Percentiles rank a stretch among this genome's conserved stretches.
Conservation (phyloP, 2,888 invertebrate genomes). For the Pardosa pseudoannulata region DNA sequence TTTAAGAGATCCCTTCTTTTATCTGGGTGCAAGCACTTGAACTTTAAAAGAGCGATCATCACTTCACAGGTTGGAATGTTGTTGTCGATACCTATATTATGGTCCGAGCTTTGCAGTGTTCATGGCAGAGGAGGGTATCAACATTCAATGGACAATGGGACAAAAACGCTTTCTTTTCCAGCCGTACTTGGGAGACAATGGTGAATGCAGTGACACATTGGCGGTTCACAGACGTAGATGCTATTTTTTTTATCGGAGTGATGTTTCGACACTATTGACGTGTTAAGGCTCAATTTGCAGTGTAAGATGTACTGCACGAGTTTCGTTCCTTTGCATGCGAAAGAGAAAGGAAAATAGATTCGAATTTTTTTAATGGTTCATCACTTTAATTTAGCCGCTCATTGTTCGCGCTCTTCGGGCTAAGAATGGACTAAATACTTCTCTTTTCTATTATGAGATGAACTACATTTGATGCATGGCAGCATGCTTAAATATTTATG, state of each 20-base stretch:
- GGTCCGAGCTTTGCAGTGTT: too few species aligned
- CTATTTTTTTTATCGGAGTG: background rate
- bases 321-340: too few species aligned
- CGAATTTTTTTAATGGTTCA: too few species aligned
- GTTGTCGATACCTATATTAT: too few species aligned
- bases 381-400: too few species aligned
- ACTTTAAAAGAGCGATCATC: constrained; percentile 4
- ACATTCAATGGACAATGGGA: background rate
- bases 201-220: background rate
- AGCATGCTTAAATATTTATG: too few species aligned
- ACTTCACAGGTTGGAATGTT: background rate
- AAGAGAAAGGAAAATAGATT: too few species aligned
- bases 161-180: background rate
- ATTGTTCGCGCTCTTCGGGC: too few species aligned
- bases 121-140: background rate
- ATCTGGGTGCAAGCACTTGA: background rate
- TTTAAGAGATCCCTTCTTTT: background rate
- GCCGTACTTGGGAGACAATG: background rate
- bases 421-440: too few species aligned
- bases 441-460: too few species aligned
- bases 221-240: background rate
- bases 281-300: background rate
- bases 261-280: background rate
- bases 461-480: too few species aligned
- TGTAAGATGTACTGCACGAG: too few species aligned